Evolutionary conservation across 2,888 invertebrate genomes (phyloP), one percentile per base, ranked within the genome.

Genomic region (Oasisia sp.): DNA sequence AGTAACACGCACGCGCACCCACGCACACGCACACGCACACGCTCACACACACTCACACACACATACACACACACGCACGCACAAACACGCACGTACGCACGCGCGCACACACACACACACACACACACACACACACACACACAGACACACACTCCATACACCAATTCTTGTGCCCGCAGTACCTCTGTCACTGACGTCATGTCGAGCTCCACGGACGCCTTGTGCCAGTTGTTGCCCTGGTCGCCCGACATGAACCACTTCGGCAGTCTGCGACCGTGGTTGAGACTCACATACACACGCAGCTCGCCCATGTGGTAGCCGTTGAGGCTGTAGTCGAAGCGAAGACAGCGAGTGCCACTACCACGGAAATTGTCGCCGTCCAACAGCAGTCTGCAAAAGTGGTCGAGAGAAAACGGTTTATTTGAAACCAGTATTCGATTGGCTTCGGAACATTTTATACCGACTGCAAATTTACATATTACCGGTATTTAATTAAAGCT

Each of bases 291-390:
- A 90, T 94, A 94, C 19, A 95, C 94, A 38, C 94, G 94, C 91
- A 96, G 94, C 0, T 93, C 93, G 3, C 96, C 96, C 56, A 95
- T 94, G 32, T 94, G 94, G 9, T 92, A 93, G 27, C 96, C 96
- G 90, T 94, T 94, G 95, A 96, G 95, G 93, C 95, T 94, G 93
- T 94, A 95, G 95, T 94, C 95, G 94, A 96, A 95, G 74, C 94
- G 94, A 32, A 96, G 92, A 93, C 95, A 95, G 8, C 91, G 90
- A 32, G 50, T 11, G 0, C 92, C 19, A 8, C 91, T 50, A 3
- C 89, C 32, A n/a, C 38, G 45, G 74, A 92, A 91, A 19, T 92
- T 92, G 50, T 32, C n/a, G n/a, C 93, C 93, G n/a, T 92, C 90
- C 19, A 92, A n/a, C 8, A 91, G 92, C 32, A 92, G 27, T n/a